Evolutionary conservation across 1,140 invertebrate species (phyloP).

Genomic region (Leptinotarsa texana): DNA sequence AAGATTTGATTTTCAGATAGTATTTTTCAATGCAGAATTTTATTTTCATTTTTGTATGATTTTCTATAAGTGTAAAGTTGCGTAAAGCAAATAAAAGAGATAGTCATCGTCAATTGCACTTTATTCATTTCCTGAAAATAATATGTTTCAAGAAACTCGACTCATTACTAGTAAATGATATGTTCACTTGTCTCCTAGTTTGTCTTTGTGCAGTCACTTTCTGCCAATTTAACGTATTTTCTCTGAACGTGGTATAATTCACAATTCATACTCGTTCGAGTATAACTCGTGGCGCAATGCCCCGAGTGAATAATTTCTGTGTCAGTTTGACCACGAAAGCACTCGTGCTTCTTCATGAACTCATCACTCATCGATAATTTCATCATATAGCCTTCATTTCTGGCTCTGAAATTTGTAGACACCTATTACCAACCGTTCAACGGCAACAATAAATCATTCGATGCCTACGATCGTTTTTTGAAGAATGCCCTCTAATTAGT

Average conservation of each 20-base stretch:
- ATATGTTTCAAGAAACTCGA: no score
- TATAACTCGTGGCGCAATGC: background rate
- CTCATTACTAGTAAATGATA: no score
- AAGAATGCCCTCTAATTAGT: background rate
- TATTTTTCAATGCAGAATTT: no score
- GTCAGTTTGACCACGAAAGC: slow-evolving; percentile 2
- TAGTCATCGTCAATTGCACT: no score
- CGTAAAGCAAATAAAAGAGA: no score
- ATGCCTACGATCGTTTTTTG: background rate
- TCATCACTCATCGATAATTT: slow-evolving; percentile 3
- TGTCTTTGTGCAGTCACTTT: no score
- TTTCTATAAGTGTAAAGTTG: no score
- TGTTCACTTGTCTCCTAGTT: no score
- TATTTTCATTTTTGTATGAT: no score
- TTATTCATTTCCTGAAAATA: no score
- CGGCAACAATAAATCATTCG: background rate
- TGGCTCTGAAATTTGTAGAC: background rate
- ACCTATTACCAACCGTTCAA: background rate
- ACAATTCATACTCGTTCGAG: background rate
- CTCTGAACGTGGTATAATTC: background rate
- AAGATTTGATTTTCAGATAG: no score
- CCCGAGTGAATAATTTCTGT: slow-evolving; percentile 8
- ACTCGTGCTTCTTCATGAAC: slow-evolving; percentile 7
- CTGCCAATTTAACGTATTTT: no score
- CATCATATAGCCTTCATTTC: background rate